Evolutionary conservation across 2,113 vertebrate species (phyloP), one percentile per base, ranked within the genome.

Genomic region (Heteronetta atricapilla): DNA sequence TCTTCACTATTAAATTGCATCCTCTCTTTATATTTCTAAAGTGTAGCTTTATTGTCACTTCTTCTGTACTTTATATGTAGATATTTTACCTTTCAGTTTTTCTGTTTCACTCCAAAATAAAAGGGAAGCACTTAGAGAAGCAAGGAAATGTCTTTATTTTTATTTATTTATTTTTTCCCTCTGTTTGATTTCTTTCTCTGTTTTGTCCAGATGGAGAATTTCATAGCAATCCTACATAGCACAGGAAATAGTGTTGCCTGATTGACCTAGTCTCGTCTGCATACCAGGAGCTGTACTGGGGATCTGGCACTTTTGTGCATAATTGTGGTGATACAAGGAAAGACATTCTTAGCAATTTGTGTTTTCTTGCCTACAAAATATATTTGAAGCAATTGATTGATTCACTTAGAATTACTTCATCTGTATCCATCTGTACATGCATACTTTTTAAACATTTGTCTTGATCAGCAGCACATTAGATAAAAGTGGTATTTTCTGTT

Each of bases 371-470:
- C 29, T 42, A 42, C 60, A 64, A 88, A 86, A 90, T 59, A 58
- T 42, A 62, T 68, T 86, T 46, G 56, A 86, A 90, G 22, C 31
- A 62, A 77, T 4, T 89, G 84, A 88, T 74, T 55, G 38, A 88
- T 95, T 69, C 22, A 46, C 76, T 86, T 17, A 50, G n/a, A 29
- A 81, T 80, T 90, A 63, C 70, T 94, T 66, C 58, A 36, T 92
- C 87, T 90, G 63, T 6, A 82, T 60, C 91, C 93, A 79, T 85
- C 89, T 94, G 89, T 36, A 59, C 21, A 13, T 2, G 34, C 38
- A 40, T 34, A 12, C n/a, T 40, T 53, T 7, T 86, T 69, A 50
- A 50, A 93, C 79, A 17, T 82, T 67, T 62, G 3, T 59, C 74
- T 88, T 25, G 8, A 83, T 75, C 36, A 74, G 11, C 29, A 70